Evolutionary conservation across 2,888 invertebrate species (phyloP).

Genomic region (Hetaerina titia): DNA sequence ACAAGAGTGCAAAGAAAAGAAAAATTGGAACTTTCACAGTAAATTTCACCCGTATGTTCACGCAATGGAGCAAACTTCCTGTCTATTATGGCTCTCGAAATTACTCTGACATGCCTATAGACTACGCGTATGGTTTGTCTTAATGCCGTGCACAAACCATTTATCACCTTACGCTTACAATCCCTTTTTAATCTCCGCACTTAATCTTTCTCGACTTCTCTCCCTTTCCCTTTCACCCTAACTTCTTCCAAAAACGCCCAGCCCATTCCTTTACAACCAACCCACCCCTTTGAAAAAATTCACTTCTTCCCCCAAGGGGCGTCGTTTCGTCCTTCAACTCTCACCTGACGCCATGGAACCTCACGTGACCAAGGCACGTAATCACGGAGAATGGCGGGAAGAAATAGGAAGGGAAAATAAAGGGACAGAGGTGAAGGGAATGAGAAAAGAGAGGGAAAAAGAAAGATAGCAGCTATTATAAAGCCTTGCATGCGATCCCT

Average conservation of each 20-base stretch:
- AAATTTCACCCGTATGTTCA: no score
- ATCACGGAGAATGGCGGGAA: background rate
- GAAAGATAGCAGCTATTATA: background rate
- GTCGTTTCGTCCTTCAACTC: background rate
- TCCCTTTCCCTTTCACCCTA: background rate
- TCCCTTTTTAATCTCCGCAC: constrained; percentile 32
- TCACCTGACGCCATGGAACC: background rate
- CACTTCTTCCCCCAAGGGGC: background rate
- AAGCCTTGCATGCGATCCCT: background rate
- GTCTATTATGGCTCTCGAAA: background rate
- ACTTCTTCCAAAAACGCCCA: background rate
- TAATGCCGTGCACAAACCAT: background rate
- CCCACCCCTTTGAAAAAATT: background rate
- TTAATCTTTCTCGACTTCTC: background rate
- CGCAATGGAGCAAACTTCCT: background rate
- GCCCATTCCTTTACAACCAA: background rate
- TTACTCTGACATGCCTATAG: background rate
- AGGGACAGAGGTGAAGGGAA: background rate
- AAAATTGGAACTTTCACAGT: background rate
- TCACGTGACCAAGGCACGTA: constrained; percentile 18
- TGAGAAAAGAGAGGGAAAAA: background rate
- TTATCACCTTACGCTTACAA: background rate
- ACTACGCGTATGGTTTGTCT: background rate
- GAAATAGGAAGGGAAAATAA: background rate
- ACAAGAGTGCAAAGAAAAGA: background rate